These are phyloP conservation scores for Balearica regulorum DNA, from an alignment of 2,797 vertebrate species.

Conservation along the genomic window DNA sequence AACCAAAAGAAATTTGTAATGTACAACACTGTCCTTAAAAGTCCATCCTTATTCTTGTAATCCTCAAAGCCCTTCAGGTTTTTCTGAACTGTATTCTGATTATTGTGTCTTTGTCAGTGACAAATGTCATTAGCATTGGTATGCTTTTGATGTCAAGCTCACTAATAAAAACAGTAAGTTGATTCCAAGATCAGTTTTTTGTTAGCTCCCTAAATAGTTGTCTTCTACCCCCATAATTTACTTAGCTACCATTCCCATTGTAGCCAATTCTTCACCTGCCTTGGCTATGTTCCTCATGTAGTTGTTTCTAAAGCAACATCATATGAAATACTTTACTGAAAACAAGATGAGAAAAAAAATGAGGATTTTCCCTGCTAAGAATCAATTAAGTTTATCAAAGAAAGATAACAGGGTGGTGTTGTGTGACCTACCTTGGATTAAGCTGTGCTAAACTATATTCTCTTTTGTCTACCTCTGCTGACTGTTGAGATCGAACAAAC, in stretches of 20 bases:
- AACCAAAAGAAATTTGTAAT: neutral
- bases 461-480: neutral
- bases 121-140: neutral
- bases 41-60: neutral
- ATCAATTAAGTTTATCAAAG: neutral
- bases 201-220: neutral
- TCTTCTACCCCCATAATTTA: neutral
- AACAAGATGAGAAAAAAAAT: neutral
- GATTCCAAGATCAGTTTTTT: neutral
- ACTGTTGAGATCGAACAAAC: neutral
- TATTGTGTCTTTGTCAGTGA: neutral
- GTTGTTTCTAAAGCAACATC: neutral
- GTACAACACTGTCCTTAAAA: neutral
- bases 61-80: neutral
- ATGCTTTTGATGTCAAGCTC: neutral
- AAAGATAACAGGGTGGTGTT: neutral
- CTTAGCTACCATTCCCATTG: neutral
- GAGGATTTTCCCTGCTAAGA: neutral
- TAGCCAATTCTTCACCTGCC: neutral
- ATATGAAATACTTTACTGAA: neutral
- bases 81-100: neutral
- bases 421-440: neutral
- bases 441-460: neutral
- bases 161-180: neutral
- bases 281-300: neutral